phyloP scores from a whole-genome alignment of 1,140 invertebrate genomes.

The Caenorhabditis latens region DNA sequence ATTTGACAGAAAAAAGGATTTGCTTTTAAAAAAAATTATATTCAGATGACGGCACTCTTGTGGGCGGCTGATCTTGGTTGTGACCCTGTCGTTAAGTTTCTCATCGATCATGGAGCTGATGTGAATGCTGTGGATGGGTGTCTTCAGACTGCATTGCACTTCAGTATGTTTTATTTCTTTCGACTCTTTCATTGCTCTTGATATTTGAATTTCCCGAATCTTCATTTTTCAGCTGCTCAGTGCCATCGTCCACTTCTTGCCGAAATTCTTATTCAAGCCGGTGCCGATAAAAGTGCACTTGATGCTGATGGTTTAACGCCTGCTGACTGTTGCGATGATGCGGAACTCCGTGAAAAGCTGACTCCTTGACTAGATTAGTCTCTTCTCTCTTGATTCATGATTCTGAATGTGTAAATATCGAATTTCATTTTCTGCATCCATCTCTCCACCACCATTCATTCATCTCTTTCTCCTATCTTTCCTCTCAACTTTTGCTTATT shows the following conservation, averaged over 20 bases:
- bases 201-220: background rate
- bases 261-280: background rate
- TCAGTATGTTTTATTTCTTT: background rate
- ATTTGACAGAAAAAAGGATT: background rate
- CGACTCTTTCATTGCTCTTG: background rate
- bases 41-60: conserved; percentile 74
- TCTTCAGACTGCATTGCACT: conserved; percentile 51
- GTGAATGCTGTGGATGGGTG: conserved; percentile 69
- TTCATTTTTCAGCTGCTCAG: conserved; percentile 8
- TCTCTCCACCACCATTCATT: conserved; percentile 1
- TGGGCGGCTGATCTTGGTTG: conserved; percentile 73
- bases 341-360: background rate
- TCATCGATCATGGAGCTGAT: conserved; percentile 72
- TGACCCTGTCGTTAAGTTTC: conserved; percentile 70
- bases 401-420: conserved; percentile 53
- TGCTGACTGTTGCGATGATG: conserved; percentile 24
- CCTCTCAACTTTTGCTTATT: background rate
- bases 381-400: conserved; percentile 3
- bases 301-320: conserved; percentile 21
- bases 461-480: conserved; percentile 24
- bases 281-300: background rate
- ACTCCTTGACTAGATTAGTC: background rate
- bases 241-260: conserved; percentile 20
- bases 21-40: no score
- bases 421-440: conserved; percentile 40